Evolutionary conservation across 2,888 invertebrate species (phyloP).

Genomic region (Xestia c-nigrum): DNA sequence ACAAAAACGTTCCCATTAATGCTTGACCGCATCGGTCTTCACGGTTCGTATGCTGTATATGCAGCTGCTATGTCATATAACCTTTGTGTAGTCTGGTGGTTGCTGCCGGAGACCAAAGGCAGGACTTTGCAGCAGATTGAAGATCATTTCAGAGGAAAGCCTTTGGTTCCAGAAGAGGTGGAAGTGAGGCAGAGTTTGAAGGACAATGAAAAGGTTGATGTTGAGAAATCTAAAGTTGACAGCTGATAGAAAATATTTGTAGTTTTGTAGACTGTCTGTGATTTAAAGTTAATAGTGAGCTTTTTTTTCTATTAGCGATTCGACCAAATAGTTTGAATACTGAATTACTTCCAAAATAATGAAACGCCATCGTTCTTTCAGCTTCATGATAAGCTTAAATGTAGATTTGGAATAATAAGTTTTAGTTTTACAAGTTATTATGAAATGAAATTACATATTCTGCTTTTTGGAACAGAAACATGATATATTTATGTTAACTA

Average conservation of each 20-base stretch:
- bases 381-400: too few relatives aligned
- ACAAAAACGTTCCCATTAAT: slow-evolving; percentile 91
- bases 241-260: slow-evolving; percentile 28
- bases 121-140: slow-evolving; percentile 92
- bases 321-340: background rate
- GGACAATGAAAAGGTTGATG: slow-evolving; percentile 50
- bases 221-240: slow-evolving; percentile 52
- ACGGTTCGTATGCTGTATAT: slow-evolving; percentile 89
- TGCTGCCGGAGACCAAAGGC: slow-evolving; percentile 92
- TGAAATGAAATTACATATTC: too few relatives aligned
- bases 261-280: slow-evolving; percentile 35
- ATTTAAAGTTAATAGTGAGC: slow-evolving; percentile 20
- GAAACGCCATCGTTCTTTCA: too few relatives aligned
- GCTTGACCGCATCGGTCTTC: slow-evolving; percentile 84
- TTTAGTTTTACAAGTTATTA: too few relatives aligned
- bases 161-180: slow-evolving; percentile 65
- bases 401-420: too few relatives aligned
- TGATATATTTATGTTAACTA: too few relatives aligned
- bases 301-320: background rate
- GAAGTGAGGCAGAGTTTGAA: slow-evolving; percentile 61
- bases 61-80: slow-evolving; percentile 84
- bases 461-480: too few relatives aligned
- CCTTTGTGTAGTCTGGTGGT: slow-evolving; percentile 87
- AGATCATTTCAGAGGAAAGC: slow-evolving; percentile 82
- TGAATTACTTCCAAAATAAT: too few relatives aligned